Percentiles rank a stretch among this genome's conserved stretches.
Evolutionary conservation across 2,797 vertebrate species (phyloP).

Genomic region (Anas acuta): DNA sequence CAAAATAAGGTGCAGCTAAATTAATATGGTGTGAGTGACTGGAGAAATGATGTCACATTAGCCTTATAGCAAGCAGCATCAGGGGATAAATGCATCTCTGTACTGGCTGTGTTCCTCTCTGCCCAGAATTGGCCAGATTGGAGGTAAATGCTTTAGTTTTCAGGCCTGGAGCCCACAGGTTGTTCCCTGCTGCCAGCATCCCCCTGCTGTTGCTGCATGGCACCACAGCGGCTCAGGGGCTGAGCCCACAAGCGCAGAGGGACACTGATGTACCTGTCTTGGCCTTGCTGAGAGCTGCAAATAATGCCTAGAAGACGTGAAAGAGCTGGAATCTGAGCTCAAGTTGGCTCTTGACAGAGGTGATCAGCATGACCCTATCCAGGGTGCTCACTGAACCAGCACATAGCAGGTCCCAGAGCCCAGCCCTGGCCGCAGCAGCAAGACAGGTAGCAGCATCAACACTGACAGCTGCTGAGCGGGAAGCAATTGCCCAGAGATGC

Average conservation of each 20-base stretch:
- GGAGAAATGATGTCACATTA: not conserved
- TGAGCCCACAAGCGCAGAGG: not conserved
- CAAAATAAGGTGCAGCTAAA: slow-evolving; percentile 30
- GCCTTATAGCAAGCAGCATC: accelerated
- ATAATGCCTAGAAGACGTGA: too few species aligned
- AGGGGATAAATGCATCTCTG: not conserved
- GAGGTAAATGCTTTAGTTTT: not conserved
- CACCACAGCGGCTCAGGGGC: too few species aligned
- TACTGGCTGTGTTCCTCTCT: not conserved
- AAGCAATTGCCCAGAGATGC: not conserved
- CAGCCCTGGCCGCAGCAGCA: too few species aligned
- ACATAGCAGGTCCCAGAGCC: too few species aligned
- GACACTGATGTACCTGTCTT: not conserved
- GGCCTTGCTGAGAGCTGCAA: not conserved
- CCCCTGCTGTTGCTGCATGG: not conserved
- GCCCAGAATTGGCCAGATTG: not conserved
- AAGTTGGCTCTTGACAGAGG: not conserved
- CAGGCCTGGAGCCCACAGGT: not conserved
- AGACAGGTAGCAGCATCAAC: too few species aligned
- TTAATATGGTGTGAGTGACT: not conserved
- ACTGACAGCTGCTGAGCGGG: too few species aligned
- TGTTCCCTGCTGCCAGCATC: too few species aligned
- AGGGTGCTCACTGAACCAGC: too few species aligned
- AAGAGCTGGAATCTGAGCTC: not conserved
- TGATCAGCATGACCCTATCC: not conserved